Base-by-base conservation (phyloP, 2,113 vertebrate species). In the Triplophysa dalaica region DNA sequence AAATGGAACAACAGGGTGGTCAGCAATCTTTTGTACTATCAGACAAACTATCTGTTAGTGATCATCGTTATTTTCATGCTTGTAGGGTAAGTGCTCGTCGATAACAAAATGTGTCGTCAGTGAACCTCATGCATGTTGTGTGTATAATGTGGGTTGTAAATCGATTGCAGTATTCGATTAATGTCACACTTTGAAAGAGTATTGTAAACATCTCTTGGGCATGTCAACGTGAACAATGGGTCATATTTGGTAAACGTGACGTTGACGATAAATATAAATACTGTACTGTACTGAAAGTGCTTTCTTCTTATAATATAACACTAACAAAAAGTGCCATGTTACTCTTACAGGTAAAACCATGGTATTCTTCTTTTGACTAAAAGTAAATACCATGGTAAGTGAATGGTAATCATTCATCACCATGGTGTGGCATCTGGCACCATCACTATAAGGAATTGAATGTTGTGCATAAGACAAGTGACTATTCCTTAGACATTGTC, bases 11-110 rank as follows among this genome's bases (percentile, higher is more conserved):
- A 95, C 90, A 88, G 96, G 21, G 95, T 97, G 19, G 90, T 97
- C 86, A 98, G 90, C 94, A 99, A 98, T 85, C 88, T 98, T 88
- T 93, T 98, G 14, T 98, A 98, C 69, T 98, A 98, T 83, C 96
- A 98, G 87, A 98, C 95, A 52, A 98, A 98, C 82, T 98, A 99
- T 80, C 81, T 98, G 81, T 89, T 87, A 8, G 65, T 95, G 86
- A 94, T 93, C 12, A 83, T 94, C 61, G 81, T 84, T 43, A 94
- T 95, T 76, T 90, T 97, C 85, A 87, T 95, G 8, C 41, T 95
- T 4, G 96, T 98, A 52, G 96, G 97, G 97, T 98, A 85, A 95
- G 96, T 91, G 26, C 12, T 14, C 2, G 45, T 1, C 50, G 5
- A 17, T 7, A 19, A 4, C 48, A 16, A 16, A 50, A 12, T 14